Conservation (phyloP, 2,113 vertebrate genomes). For the Neotoma lepida region DNA sequence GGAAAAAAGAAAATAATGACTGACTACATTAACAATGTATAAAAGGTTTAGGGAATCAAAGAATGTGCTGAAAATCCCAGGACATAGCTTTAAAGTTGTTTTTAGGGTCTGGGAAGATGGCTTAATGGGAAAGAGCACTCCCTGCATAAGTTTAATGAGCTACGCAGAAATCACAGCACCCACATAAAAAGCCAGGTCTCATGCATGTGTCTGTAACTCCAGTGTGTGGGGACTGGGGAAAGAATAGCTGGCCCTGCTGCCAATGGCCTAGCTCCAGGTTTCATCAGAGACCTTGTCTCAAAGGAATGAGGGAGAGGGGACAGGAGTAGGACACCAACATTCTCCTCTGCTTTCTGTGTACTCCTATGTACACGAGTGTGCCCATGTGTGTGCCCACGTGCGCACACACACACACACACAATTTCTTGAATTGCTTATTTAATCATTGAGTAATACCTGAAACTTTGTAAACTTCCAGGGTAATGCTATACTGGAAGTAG, state of each 20-base stretch:
- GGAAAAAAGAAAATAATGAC: background rate
- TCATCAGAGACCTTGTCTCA: background rate
- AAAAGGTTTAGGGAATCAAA: background rate
- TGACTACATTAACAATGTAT: constrained; percentile 7
- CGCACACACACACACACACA: background rate
- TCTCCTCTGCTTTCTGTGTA: background rate
- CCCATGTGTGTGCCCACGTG: background rate
- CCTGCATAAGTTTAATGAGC: background rate
- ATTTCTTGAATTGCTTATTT: constrained; percentile 32
- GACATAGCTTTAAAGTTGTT: constrained; percentile 24
- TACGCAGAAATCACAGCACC: background rate
- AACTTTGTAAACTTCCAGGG: background rate
- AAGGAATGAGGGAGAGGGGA: background rate
- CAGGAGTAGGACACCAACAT: background rate
- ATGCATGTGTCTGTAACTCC: background rate
- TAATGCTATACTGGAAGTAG: background rate
- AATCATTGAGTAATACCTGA: constrained; percentile 16
- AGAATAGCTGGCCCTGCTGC: too few relatives aligned
- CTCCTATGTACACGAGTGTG: background rate
- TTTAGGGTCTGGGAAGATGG: background rate
- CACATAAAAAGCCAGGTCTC: background rate
- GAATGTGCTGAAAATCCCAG: background rate
- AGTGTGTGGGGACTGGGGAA: too few relatives aligned
- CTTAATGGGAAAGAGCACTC: background rate
- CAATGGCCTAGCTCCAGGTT: background rate